Conservation (phyloP, 2,888 invertebrate species). For the Acanthosepion lycidas region DNA sequence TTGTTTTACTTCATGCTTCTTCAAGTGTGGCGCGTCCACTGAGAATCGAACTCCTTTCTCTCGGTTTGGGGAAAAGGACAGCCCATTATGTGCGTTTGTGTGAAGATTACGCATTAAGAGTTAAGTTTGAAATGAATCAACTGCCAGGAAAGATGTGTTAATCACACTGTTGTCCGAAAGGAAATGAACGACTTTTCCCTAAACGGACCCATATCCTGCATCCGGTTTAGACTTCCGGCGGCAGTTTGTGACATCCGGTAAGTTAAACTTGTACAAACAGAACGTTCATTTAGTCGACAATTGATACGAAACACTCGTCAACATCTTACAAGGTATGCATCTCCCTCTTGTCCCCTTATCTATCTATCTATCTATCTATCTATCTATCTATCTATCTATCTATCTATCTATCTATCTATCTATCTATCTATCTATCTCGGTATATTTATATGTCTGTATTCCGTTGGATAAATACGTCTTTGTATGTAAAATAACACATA, state of each 20-base stretch:
- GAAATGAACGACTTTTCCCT: not conserved
- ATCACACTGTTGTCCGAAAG: not conserved
- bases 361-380: not conserved
- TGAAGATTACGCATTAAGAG: not conserved
- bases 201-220: not conserved
- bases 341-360: not conserved
- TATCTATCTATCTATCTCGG: too few species aligned
- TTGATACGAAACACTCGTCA: slow-evolving; percentile 12
- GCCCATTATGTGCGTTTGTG: too few species aligned
- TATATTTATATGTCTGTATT: too few species aligned
- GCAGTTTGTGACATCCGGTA: slow-evolving; percentile 11
- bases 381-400: not conserved
- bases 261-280: not conserved
- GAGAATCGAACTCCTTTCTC: too few species aligned
- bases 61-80: too few species aligned
- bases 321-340: not conserved
- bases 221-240: not conserved
- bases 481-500: too few species aligned
- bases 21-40: too few species aligned
- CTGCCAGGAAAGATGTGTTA: not conserved
- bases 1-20: too few species aligned
- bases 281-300: not conserved
- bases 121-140: not conserved
- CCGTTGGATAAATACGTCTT: too few species aligned
- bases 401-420: not conserved